Percentiles rank a stretch among this genome's conserved stretches.
Conservation (phyloP, 1,140 invertebrate genomes). For the Apocrypta bakeri region DNA sequence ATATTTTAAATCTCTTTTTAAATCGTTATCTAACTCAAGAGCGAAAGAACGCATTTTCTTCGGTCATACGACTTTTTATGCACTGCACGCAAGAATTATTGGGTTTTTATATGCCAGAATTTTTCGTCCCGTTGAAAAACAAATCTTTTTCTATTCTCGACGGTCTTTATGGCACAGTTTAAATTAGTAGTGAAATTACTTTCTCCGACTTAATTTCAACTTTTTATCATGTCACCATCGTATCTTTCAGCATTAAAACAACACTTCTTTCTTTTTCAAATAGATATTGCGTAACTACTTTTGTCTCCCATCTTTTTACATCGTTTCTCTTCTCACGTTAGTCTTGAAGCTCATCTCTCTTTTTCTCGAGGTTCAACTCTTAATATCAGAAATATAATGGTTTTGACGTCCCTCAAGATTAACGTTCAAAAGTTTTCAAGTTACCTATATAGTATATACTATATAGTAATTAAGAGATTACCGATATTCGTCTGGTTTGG, state of each 20-base stretch:
- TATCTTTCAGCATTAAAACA: neutral
- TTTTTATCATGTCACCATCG: neutral
- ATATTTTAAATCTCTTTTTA: conserved; percentile 15
- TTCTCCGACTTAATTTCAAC: conserved; percentile 8
- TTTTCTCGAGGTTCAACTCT: no score
- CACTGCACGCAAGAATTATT: conserved; percentile 6
- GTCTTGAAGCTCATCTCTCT: no score
- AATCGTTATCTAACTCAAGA: conserved; percentile 30
- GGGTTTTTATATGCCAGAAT: conserved; percentile 20
- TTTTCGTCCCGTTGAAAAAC: conserved; percentile 7
- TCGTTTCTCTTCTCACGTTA: no score
- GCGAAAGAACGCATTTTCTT: neutral
- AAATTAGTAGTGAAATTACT: conserved; percentile 27
- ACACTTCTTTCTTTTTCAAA: neutral
- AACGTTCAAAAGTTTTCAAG: no score
- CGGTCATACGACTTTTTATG: neutral
- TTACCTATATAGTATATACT: no score
- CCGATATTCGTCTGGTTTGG: no score
- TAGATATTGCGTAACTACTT: no score
- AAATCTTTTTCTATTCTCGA: neutral
- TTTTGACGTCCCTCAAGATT: no score
- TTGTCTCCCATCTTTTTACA: no score
- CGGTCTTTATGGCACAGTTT: neutral
- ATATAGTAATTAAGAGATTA: no score
- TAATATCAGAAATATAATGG: no score